Evolutionary conservation across 2,113 vertebrate genomes (phyloP).

Genomic region (Bos javanicus): DNA sequence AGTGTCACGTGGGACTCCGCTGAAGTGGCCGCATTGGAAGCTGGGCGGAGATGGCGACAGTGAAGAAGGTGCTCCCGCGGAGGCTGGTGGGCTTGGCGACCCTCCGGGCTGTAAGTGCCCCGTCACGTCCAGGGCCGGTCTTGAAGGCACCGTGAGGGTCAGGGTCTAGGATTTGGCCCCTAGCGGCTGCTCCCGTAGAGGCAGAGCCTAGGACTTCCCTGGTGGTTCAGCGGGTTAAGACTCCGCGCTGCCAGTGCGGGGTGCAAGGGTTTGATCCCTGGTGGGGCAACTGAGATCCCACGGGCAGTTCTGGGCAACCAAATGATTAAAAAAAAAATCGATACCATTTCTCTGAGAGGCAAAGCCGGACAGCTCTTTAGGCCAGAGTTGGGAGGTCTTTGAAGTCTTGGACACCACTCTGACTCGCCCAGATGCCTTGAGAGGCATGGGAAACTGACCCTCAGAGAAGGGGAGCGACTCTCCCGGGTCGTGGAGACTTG

Average conservation of each 20-base stretch:
- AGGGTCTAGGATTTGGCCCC: not conserved
- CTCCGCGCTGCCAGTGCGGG: not conserved
- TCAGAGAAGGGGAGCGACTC: not conserved
- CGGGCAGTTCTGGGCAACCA: not conserved
- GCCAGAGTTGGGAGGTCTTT: not conserved
- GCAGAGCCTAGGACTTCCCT: not conserved
- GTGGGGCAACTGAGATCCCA: not conserved
- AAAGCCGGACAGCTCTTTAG: not conserved
- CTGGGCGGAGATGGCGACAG: slow-evolving; percentile 19
- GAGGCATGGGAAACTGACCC: not conserved
- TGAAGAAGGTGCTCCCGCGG: not conserved
- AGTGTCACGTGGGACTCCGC: not conserved
- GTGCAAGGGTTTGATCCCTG: not conserved
- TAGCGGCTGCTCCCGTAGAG: not conserved
- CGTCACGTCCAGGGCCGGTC: not conserved
- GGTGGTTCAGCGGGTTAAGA: not conserved
- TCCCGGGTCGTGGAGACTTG: not conserved
- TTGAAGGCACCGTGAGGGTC: not conserved
- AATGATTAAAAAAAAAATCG: not conserved
- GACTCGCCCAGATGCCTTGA: not conserved
- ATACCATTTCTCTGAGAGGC: not conserved
- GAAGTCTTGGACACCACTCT: not conserved
- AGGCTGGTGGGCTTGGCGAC: slow-evolving; percentile 39
- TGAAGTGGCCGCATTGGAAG: fast-evolving
- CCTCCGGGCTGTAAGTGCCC: slow-evolving; percentile 23